Evolutionary conservation across 2,797 vertebrate genomes (phyloP), one percentile per base, ranked within the genome.

Genomic region (Macropodus opercularis): DNA sequence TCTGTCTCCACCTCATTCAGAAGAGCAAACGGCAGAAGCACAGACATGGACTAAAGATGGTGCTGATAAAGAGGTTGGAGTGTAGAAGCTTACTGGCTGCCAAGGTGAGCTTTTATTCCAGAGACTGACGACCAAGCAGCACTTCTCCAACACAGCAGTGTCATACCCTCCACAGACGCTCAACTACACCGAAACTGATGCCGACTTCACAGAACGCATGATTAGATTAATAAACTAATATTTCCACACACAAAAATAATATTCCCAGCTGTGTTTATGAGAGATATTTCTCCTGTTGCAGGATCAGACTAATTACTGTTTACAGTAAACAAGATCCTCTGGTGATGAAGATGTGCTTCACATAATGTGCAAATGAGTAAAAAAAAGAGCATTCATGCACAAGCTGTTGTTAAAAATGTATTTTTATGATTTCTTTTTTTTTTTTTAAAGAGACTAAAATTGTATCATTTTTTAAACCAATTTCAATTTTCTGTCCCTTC

Each of bases 1-100:
- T 75, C 70, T 62, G 22, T 64, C 22, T 27, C 14, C 44, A 66
- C 50, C 40, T 66, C 38, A 38, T 34, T 63, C 14, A 24, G 22
- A 36, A 15, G 9, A 19, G 36, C 42, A 43, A 34, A 55, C 18
- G 26, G 41, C 24, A n/a, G 58, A 63, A 54, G n/a, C 40, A 41
- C 3, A 14, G 21, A 24, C 49, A 24, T 26, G 17, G 43, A 59
- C 18, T 50, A 21, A 47, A 23, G 35, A 66, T 53, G n/a, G n/a
- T 23, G 26, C 7, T 17, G 6, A 31, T 34, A 29, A 2, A 11
- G 43, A 24, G 23, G 42, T 15, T 42, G 7, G 17, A 51, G 47
- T 15, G 24, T 31, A 31, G 31, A 54, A 19, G 47, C 52, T 40
- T 44, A 26, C 10, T 12, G 34, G 31, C 35, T 1, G 17, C 21